phyloP scores from a whole-genome alignment of 2,113 vertebrate genomes.

The Accipiter cooperii region DNA sequence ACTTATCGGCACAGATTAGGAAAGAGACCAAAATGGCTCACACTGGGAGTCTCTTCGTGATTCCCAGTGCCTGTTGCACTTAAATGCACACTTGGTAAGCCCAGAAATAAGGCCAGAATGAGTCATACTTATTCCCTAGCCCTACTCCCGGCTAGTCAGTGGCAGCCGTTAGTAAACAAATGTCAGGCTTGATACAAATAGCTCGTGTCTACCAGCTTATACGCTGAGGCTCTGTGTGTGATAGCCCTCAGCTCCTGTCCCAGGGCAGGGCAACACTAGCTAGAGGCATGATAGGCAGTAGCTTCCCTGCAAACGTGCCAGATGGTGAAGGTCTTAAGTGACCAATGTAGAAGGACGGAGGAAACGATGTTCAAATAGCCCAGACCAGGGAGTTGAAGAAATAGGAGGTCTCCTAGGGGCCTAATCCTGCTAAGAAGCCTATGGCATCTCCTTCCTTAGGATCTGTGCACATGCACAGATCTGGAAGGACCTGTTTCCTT shows the following conservation, averaged over 20 bases:
- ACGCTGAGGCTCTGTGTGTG: background rate
- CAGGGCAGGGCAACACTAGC: background rate
- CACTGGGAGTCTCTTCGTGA: accelerated
- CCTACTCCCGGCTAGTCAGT: background rate
- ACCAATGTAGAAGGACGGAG: background rate
- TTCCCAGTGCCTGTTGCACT: background rate
- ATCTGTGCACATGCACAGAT: background rate
- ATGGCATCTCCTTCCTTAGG: background rate
- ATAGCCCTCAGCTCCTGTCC: background rate
- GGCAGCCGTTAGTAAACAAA: background rate
- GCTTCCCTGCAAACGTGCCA: background rate
- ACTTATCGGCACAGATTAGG: background rate
- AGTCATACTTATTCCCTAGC: background rate
- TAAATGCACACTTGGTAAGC: background rate
- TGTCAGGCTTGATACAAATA: background rate
- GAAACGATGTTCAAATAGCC: background rate
- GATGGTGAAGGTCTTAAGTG: accelerated
- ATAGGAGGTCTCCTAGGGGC: accelerated
- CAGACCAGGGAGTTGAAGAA: background rate
- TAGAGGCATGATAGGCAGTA: background rate
- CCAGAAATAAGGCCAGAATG: background rate
- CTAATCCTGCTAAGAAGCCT: background rate
- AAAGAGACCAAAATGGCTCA: background rate
- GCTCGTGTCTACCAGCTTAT: background rate
- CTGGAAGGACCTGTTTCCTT: background rate